Percentiles rank a stretch among this genome's conserved stretches.
phyloP scores from a whole-genome alignment of 1,140 invertebrate genomes.

The Gyrodactylus salaris region DNA sequence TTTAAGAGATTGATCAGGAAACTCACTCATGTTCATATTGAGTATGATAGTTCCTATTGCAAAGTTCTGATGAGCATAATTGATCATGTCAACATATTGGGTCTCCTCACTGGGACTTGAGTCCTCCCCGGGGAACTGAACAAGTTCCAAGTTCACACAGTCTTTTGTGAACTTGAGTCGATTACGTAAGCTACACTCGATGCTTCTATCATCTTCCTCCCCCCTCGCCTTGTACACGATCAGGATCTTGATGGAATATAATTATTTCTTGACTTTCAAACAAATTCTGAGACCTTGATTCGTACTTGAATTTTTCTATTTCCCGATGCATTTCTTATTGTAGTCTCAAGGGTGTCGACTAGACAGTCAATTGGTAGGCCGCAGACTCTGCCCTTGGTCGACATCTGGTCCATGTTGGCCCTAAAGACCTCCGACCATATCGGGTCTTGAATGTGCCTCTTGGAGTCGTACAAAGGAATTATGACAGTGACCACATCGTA shows the following conservation, averaged over 20 bases:
- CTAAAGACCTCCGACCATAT: background rate
- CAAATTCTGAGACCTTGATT: too few relatives aligned
- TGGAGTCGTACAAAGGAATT: background rate
- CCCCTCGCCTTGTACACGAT: too few relatives aligned
- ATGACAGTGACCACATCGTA: background rate
- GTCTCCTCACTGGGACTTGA: too few relatives aligned
- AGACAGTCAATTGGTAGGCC: background rate
- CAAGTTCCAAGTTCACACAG: too few relatives aligned
- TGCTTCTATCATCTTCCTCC: background rate
- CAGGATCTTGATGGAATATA: too few relatives aligned
- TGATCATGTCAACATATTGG: background rate
- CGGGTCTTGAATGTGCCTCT: background rate
- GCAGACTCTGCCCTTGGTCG: background rate
- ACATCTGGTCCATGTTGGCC: too few relatives aligned
- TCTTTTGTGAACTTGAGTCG: background rate
- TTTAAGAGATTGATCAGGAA: too few relatives aligned
- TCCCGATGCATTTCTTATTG: background rate
- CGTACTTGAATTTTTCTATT: background rate
- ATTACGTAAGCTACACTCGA: background rate
- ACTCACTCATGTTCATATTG: background rate
- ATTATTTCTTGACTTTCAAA: too few relatives aligned
- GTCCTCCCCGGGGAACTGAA: too few relatives aligned
- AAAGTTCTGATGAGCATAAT: background rate
- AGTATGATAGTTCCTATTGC: background rate
- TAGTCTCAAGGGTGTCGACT: background rate